Evolutionary conservation across 1,140 invertebrate genomes (phyloP).

Genomic region (Reticulitermes speratus): DNA sequence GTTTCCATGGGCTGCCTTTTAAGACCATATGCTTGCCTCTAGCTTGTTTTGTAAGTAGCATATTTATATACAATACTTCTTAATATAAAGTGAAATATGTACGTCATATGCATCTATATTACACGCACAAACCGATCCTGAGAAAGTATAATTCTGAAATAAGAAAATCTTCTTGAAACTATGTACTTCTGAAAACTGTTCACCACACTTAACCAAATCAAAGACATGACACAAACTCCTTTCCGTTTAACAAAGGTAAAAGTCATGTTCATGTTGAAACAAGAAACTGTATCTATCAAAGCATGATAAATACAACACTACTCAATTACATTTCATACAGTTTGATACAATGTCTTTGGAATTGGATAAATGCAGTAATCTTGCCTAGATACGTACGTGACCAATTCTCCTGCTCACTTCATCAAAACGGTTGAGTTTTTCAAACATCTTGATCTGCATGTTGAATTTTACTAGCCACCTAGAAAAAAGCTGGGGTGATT

Average conservation of each 20-base stretch:
- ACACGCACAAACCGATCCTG: too few species aligned
- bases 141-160: neutral
- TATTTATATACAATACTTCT: too few species aligned
- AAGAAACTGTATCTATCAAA: neutral
- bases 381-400: conserved; percentile 40
- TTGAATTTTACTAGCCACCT: conserved; percentile 39
- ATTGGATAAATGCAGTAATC: neutral
- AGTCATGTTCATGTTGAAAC: too few species aligned
- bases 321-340: too few species aligned
- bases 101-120: too few species aligned
- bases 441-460: conserved; percentile 31
- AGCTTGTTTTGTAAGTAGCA: too few species aligned
- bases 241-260: too few species aligned
- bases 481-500: conserved; percentile 53
- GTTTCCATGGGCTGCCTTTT: too few species aligned
- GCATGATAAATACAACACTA: neutral
- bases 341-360: neutral
- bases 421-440: conserved; percentile 33
- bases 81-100: too few species aligned
- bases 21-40: too few species aligned
- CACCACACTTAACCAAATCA: neutral
- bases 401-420: conserved; percentile 33
- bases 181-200: neutral
- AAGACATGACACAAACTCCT: neutral
- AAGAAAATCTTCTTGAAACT: conserved; percentile 5